phyloP scores from a whole-genome alignment of 2,113 vertebrate species.

The Phylloscopus whistleri region DNA sequence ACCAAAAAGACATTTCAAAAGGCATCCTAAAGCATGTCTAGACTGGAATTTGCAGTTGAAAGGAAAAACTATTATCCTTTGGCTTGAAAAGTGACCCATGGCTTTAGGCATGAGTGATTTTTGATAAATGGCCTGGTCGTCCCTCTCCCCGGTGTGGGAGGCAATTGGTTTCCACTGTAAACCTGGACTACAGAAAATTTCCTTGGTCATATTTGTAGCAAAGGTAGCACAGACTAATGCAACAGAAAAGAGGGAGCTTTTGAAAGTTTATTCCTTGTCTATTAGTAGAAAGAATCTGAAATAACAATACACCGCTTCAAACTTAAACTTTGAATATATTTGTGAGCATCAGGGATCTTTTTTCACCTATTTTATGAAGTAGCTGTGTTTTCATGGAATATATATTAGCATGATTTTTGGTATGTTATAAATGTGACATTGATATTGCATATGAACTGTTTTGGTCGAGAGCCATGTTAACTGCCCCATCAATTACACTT shows the following conservation, averaged over 20 bases:
- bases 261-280: neutral
- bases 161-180: slow-evolving; percentile 36
- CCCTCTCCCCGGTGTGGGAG: neutral
- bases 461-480: slow-evolving; percentile 56
- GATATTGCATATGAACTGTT: slow-evolving; percentile 28
- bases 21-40: slow-evolving; percentile 22
- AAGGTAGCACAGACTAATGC: neutral
- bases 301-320: neutral
- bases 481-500: slow-evolving; percentile 62
- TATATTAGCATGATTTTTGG: neutral
- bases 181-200: neutral
- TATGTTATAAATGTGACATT: slow-evolving; percentile 3
- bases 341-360: neutral
- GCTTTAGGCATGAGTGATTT: slow-evolving; percentile 59
- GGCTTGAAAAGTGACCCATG: slow-evolving; percentile 51
- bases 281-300: neutral
- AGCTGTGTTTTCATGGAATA: neutral
- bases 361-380: neutral
- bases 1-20: slow-evolving; percentile 37
- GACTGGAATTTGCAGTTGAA: slow-evolving; percentile 48
- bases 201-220: neutral
- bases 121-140: slow-evolving; percentile 42
- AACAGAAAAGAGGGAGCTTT: neutral
- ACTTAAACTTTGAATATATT: neutral
- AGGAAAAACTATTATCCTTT: slow-evolving; percentile 56